Conservation (phyloP, 2,888 invertebrate species). For the Liopterus haemorrhoidalis region DNA sequence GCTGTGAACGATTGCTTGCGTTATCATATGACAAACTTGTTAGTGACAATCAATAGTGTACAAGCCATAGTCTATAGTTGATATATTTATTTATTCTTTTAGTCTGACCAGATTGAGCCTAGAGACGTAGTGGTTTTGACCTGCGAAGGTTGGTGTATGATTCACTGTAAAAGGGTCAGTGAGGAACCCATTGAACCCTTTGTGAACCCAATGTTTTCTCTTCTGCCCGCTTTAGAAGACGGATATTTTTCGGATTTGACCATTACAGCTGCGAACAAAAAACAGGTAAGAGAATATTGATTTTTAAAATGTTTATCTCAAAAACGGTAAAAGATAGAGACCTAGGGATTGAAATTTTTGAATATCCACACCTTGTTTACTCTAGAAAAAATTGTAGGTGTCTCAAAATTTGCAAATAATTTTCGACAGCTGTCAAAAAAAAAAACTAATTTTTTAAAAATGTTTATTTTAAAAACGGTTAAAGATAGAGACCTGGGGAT, state of each 20-base stretch:
- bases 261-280: slow-evolving; percentile 49
- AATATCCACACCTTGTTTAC: too few relatives aligned
- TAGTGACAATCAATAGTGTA: too few relatives aligned
- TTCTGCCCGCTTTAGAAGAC: slow-evolving; percentile 58
- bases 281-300: slow-evolving; percentile 44
- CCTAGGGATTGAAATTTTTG: too few relatives aligned
- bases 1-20: too few relatives aligned
- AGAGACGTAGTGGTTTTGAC: slow-evolving; percentile 52
- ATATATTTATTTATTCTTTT: slow-evolving; percentile 10
- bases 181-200: slow-evolving; percentile 46
- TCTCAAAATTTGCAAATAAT: too few relatives aligned
- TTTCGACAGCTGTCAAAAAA: slow-evolving; percentile 34
- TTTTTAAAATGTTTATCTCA: too few relatives aligned
- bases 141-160: slow-evolving; percentile 58
- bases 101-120: slow-evolving; percentile 50
- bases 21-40: too few relatives aligned
- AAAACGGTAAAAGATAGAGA: too few relatives aligned
- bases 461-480: too few relatives aligned
- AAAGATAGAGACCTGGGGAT: too few relatives aligned
- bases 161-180: slow-evolving; percentile 55
- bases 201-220: slow-evolving; percentile 54
- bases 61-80: too few relatives aligned
- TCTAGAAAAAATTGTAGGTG: too few relatives aligned
- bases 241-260: slow-evolving; percentile 59
- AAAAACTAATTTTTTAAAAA: slow-evolving; percentile 12